These are phyloP conservation scores for Neoitamus cyanurus DNA, from an alignment of 2,888 invertebrate species.

Conservation along the genomic window DNA sequence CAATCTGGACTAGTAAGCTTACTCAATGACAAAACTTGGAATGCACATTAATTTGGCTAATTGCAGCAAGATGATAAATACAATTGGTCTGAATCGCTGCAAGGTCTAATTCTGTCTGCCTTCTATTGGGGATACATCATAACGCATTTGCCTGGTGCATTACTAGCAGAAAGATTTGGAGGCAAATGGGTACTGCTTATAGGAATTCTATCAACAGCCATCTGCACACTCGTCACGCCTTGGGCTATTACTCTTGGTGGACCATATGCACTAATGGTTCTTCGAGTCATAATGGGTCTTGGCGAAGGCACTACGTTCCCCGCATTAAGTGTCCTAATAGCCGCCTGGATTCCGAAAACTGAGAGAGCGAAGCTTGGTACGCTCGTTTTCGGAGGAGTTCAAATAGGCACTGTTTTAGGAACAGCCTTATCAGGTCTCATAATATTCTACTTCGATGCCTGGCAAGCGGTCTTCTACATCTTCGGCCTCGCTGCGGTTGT, in stretches of 20 bases:
- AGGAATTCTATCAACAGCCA: conserved; percentile 83
- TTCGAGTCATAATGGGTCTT: conserved; percentile 83
- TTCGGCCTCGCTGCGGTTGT: conserved; percentile 80
- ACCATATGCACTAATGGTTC: conserved; percentile 76
- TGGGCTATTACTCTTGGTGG: conserved; percentile 74
- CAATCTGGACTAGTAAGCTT: neutral
- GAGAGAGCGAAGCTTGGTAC: conserved; percentile 84
- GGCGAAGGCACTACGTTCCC: conserved; percentile 89
- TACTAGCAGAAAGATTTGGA: conserved; percentile 83
- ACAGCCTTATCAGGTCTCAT: conserved; percentile 76
- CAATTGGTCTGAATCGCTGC: conserved; percentile 77
- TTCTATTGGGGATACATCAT: conserved; percentile 89
- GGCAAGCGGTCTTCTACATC: conserved; percentile 84
- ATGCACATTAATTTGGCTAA: neutral
- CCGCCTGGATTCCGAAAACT: conserved; percentile 83
- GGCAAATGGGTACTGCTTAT: conserved; percentile 86
- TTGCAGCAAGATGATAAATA: conserved; percentile 63
- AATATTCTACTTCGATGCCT: conserved; percentile 73
- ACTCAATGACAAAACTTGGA: neutral
- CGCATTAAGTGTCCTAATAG: conserved; percentile 82
- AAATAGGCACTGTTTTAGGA: conserved; percentile 74
- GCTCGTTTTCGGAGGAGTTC: conserved; percentile 82
- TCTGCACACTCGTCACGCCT: conserved; percentile 85
- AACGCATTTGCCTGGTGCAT: conserved; percentile 85
- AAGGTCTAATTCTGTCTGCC: conserved; percentile 82